Percentiles rank a stretch among this genome's conserved stretches.
Conservation (phyloP, 2,888 invertebrate genomes). For the Noctua janthina region DNA sequence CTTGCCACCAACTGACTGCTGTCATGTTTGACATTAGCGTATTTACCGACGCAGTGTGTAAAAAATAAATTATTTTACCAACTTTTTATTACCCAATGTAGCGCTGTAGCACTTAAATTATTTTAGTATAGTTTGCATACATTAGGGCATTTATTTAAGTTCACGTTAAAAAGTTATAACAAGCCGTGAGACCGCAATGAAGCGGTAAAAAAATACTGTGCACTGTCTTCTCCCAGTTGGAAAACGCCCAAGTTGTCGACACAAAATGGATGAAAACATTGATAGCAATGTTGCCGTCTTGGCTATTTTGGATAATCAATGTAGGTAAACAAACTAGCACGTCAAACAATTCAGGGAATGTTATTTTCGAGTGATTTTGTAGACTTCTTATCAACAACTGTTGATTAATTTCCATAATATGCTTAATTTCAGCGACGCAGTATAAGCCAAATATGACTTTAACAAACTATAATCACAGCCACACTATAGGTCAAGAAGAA, state of each 20-base stretch:
- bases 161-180: neutral
- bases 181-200: neutral
- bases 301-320: slow-evolving; percentile 79
- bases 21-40: slow-evolving; percentile 16
- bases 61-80: neutral
- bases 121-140: neutral
- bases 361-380: neutral
- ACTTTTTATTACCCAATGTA: neutral
- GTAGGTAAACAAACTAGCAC: slow-evolving; percentile 71
- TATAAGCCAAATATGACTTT: slow-evolving; percentile 77
- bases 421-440: slow-evolving; percentile 68
- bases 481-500: slow-evolving; percentile 73
- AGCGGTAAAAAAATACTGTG: slow-evolving; percentile 43
- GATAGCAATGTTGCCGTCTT: slow-evolving; percentile 81
- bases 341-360: slow-evolving; percentile 8
- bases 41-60: slow-evolving; percentile 29
- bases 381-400: neutral
- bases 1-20: neutral
- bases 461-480: slow-evolving; percentile 72
- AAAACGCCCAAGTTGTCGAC: slow-evolving; percentile 63
- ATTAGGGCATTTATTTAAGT: neutral
- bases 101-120: neutral
- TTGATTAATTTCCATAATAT: neutral
- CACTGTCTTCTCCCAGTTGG: slow-evolving; percentile 53
- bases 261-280: slow-evolving; percentile 80